Conservation (phyloP, 1,140 invertebrate genomes). For the Callitettix versicolor region DNA sequence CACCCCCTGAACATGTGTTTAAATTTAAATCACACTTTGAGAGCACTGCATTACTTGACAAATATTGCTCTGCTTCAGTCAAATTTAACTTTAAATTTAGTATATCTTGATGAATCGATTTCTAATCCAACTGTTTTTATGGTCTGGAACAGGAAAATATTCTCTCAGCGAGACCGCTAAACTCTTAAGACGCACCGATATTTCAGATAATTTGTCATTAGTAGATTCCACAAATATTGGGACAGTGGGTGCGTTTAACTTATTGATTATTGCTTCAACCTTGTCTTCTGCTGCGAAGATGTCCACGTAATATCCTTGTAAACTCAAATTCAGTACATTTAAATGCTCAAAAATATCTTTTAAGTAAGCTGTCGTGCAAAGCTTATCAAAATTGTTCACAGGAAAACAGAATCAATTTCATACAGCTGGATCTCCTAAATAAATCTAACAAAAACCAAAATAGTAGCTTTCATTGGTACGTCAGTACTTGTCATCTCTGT, state of each 20-base stretch:
- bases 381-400: slow-evolving; percentile 7
- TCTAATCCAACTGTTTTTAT: no score
- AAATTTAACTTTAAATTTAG: no score
- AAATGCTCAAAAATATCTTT: slow-evolving; percentile 27
- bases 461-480: slow-evolving; percentile 24
- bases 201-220: slow-evolving; percentile 5
- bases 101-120: no score
- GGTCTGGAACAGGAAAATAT: no score
- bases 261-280: slow-evolving; percentile 27
- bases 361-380: slow-evolving; percentile 25
- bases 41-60: no score
- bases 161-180: no score
- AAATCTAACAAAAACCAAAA: slow-evolving; percentile 24
- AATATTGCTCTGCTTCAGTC: no score
- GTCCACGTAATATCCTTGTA: slow-evolving; percentile 27
- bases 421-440: slow-evolving; percentile 26
- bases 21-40: no score
- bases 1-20: no score
- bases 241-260: slow-evolving; percentile 4
- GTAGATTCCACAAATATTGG: background rate
- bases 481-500: no score
- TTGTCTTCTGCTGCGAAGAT: slow-evolving; percentile 27
- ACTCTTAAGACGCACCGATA: no score
- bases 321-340: slow-evolving; percentile 25
- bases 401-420: slow-evolving; percentile 9